A percentile compares a stretch with the other conserved stretches of the same genome.
phyloP scores from a whole-genome alignment of 2,888 invertebrate genomes.

The Rhagophthalmus giganteus region DNA sequence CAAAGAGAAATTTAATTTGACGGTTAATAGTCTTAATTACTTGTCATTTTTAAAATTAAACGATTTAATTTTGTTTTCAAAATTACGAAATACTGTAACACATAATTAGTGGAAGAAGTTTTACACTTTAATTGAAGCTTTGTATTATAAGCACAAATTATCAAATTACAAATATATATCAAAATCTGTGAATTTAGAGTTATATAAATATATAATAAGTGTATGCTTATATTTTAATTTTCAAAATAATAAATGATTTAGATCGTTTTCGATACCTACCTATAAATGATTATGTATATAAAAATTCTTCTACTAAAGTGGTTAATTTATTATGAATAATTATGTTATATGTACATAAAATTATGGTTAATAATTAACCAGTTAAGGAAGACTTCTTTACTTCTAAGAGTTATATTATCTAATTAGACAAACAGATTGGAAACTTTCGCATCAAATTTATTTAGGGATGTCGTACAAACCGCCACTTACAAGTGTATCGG shows the following conservation, averaged over 20 bases:
- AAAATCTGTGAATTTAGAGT: no score
- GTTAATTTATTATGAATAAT: conserved; percentile 22
- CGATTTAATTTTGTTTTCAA: not conserved
- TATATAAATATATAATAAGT: no score
- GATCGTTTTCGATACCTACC: no score
- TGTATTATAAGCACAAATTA: not conserved
- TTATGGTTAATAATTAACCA: conserved; percentile 29
- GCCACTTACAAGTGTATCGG: no score
- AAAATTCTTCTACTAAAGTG: conserved; percentile 16
- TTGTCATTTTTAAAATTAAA: no score
- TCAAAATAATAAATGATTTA: no score
- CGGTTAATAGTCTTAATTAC: not conserved
- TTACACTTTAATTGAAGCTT: conserved; percentile 1
- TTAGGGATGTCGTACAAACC: no score
- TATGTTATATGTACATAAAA: conserved; percentile 24
- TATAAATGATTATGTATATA: conserved; percentile 5
- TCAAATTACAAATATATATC: not conserved
- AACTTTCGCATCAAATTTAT: no score
- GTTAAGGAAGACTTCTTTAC: conserved; percentile 28
- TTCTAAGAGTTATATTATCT: conserved; percentile 24
- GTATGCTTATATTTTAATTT: no score
- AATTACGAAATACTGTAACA: not conserved
- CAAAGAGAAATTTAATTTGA: conserved; percentile 2
- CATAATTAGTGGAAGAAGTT: conserved; percentile 8
- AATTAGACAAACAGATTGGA: conserved; percentile 3